Evolutionary conservation across 2,797 vertebrate genomes (phyloP).

Genomic region (Muscicapa comitata): DNA sequence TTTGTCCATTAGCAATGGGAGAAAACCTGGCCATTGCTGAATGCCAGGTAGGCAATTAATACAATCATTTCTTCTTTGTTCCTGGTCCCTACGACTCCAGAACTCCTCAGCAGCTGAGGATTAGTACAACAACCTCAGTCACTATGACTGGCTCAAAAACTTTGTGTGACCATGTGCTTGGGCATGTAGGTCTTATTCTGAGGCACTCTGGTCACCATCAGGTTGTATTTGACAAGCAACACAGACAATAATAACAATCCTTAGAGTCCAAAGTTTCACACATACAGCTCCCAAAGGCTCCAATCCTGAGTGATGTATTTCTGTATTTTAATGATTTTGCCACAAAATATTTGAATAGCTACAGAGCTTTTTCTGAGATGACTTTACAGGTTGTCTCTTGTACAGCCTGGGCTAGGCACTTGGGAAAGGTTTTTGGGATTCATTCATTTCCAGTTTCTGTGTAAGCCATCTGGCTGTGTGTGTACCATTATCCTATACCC

Average conservation of each 20-base stretch:
- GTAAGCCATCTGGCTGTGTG: not conserved
- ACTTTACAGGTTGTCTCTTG: not conserved
- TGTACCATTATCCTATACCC: not conserved
- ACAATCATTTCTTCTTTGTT: not conserved
- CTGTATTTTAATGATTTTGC: not conserved
- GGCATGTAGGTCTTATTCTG: not conserved
- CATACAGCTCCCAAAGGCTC: not conserved
- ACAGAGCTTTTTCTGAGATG: not conserved
- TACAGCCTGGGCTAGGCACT: not conserved
- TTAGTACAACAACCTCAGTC: not conserved
- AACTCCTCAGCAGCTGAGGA: not conserved
- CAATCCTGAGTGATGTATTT: not conserved
- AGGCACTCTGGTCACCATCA: not conserved
- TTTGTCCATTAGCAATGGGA: not conserved
- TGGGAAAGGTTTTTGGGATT: fast-evolving
- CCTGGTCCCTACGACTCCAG: not conserved
- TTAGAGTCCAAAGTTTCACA: not conserved
- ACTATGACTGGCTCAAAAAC: not conserved
- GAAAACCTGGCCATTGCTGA: not conserved
- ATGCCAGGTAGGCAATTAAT: not conserved
- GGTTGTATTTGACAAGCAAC: not conserved
- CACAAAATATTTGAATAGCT: not conserved
- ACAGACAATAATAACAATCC: not conserved
- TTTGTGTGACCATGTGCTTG: not conserved
- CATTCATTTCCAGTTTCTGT: not conserved